These are phyloP conservation scores for Oscheius sp. DNA, from an alignment of 2,888 invertebrate species.

Conservation along the genomic window DNA sequence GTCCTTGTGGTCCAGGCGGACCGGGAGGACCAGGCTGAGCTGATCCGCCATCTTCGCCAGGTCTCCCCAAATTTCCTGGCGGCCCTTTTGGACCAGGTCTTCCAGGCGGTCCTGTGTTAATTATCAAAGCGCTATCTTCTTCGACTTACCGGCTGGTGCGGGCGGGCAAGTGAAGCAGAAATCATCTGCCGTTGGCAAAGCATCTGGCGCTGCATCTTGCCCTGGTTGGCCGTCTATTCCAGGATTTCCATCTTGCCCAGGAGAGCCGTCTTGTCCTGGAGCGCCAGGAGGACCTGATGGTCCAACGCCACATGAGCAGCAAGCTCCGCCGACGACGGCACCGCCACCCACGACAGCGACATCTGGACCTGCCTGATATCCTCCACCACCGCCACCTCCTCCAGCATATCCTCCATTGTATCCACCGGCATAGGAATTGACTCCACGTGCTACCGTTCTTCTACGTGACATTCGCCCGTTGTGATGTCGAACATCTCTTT, in stretches of 20 bases:
- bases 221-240: slow-evolving; percentile 36
- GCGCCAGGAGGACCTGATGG: slow-evolving; percentile 48
- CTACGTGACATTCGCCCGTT: slow-evolving; percentile 9
- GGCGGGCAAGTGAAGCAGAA: slow-evolving; percentile 62
- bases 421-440: slow-evolving; percentile 26
- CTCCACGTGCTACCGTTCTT: slow-evolving; percentile 35
- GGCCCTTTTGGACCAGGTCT: slow-evolving; percentile 47
- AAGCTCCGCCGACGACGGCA: slow-evolving; percentile 24
- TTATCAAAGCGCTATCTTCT: slow-evolving; percentile 13
- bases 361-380: not conserved
- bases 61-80: slow-evolving; percentile 55
- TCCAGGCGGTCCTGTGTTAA: slow-evolving; percentile 36
- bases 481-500: slow-evolving; percentile 12
- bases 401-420: not conserved
- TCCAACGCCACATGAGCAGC: slow-evolving; percentile 60
- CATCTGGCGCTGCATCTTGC: slow-evolving; percentile 36
- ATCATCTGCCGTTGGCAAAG: slow-evolving; percentile 49
- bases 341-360: slow-evolving; percentile 23
- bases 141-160: slow-evolving; percentile 48
- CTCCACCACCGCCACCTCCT: slow-evolving; percentile 24
- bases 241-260: slow-evolving; percentile 32
- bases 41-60: slow-evolving; percentile 48
- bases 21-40: slow-evolving; percentile 53
- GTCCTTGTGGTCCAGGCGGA: slow-evolving; percentile 52
- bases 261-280: slow-evolving; percentile 37